A percentile compares a stretch with the other conserved stretches of the same genome.
Evolutionary conservation across 1,140 invertebrate species (phyloP).

Genomic region (Drosophila lini): DNA sequence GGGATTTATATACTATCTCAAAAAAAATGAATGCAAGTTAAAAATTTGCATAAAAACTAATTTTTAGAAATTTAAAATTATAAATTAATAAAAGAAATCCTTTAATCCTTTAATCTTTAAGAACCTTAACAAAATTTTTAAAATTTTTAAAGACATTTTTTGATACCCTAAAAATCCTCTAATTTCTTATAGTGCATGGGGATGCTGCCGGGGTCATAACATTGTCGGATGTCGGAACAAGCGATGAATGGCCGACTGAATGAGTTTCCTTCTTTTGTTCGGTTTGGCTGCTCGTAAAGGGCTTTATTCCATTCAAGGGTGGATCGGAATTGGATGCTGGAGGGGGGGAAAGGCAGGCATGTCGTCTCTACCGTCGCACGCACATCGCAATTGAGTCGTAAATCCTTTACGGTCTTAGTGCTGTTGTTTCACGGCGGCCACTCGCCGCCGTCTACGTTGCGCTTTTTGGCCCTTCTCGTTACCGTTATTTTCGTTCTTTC

Average conservation of each 20-base stretch:
- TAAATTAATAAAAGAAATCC: too few species aligned
- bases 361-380: conserved; percentile 38
- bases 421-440: conserved; percentile 67
- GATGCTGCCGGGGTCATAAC: conserved; percentile 54
- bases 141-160: background rate
- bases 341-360: background rate
- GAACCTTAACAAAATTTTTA: too few species aligned
- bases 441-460: conserved; percentile 48
- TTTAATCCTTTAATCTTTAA: too few species aligned
- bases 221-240: conserved; percentile 49
- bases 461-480: conserved; percentile 54
- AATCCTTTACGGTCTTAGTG: conserved; percentile 81
- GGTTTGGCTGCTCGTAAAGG: conserved; percentile 68
- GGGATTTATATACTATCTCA: too few species aligned
- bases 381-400: conserved; percentile 82
- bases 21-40: too few species aligned
- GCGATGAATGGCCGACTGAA: conserved; percentile 61
- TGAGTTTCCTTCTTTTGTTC: conserved; percentile 52
- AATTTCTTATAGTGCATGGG: background rate
- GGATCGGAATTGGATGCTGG: conserved; percentile 7
- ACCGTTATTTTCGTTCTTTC: conserved; percentile 24
- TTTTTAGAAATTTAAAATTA: too few species aligned
- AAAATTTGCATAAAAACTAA: too few species aligned
- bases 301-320: conserved; percentile 67
- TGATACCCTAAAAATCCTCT: background rate